Evolutionary conservation across 2,888 invertebrate species (phyloP).

Genomic region (Amblyteles armatorius): DNA sequence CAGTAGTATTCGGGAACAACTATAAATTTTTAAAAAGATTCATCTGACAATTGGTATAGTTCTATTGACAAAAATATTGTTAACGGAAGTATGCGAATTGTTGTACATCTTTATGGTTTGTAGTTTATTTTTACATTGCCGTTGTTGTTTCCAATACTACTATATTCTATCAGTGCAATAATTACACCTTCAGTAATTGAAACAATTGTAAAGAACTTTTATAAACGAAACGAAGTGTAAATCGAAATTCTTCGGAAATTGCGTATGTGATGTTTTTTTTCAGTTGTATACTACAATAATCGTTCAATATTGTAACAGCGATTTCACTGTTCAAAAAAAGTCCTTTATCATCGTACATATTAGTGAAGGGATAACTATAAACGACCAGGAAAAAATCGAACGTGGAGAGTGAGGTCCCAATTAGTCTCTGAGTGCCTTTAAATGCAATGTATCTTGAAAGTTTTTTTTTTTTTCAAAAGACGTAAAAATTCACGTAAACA

Average conservation of each 20-base stretch:
- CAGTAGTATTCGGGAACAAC: constrained; percentile 5
- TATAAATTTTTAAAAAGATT: not conserved
- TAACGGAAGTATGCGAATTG: not conserved
- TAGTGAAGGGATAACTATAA: constrained; percentile 1
- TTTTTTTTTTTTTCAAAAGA: constrained; percentile 14
- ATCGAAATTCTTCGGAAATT: not conserved
- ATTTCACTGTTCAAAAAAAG: not conserved
- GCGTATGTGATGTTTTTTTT: not conserved
- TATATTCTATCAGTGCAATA: constrained; percentile 3
- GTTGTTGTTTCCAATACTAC: constrained; percentile 11
- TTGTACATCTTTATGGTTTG: not conserved
- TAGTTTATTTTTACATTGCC: not conserved
- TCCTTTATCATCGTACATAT: constrained; percentile 9
- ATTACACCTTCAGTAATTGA: not conserved
- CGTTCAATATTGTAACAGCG: not conserved
- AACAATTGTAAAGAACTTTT: constrained; percentile 13
- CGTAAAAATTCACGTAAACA: constrained; percentile 7
- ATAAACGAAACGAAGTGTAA: not conserved
- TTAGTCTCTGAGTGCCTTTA: constrained; percentile 24
- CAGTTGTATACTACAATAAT: not conserved
- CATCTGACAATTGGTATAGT: not conserved
- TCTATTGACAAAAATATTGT: constrained; percentile 1
- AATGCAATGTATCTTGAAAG: not conserved
- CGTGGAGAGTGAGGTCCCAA: constrained; percentile 17
- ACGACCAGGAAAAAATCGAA: constrained; percentile 24